Evolutionary conservation across 2,888 invertebrate genomes (phyloP), one percentile per base, ranked within the genome.

Genomic region (Drepanosiphum platanoidis): DNA sequence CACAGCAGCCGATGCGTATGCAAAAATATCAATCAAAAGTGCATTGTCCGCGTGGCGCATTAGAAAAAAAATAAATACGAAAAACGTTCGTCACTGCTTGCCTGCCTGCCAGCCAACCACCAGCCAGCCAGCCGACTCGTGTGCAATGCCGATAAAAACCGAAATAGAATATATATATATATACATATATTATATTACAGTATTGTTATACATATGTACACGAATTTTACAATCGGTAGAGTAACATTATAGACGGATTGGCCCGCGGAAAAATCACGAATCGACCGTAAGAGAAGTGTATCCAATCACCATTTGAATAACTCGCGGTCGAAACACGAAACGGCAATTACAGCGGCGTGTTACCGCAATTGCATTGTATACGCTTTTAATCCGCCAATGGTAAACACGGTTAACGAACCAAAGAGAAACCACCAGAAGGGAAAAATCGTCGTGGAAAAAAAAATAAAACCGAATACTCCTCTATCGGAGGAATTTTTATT

Each of bases 311-410:
- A 32, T 66, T 52, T n/a, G n/a, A 34, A 75, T 22, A 27, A 77
- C 34, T 68, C 27, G 9, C 3, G 27, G n/a, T 75, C 27, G 5
- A 66, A 66, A 77, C 39, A 39, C 36, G 61, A 77, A 61, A 61
- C 30, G 18, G 18, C 36, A 61, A 77, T 75, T 27, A 61, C 32
- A 22, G 8, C 52, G 8, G 75, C n/a, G 8, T 58, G 34, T 34
- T 52, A 75, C 34, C 30, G 34, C n/a, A 34, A 74, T 22, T n/a
- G 52, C 1, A n/a, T 74, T 74, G 72, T 18, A n/a, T n/a, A 74
- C 22, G 32, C 18, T 74, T 74, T 75, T 58, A 75, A 75, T 75
- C 34, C n/a, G 15, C 75, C 52, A 75, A 75, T 58, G 75, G n/a
- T 52, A 34, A 75, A 58, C 34, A 13, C n/a, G 34, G 15, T 58